Evolutionary conservation across 2,888 invertebrate species (phyloP).

Genomic region (Trachelus stipa): DNA sequence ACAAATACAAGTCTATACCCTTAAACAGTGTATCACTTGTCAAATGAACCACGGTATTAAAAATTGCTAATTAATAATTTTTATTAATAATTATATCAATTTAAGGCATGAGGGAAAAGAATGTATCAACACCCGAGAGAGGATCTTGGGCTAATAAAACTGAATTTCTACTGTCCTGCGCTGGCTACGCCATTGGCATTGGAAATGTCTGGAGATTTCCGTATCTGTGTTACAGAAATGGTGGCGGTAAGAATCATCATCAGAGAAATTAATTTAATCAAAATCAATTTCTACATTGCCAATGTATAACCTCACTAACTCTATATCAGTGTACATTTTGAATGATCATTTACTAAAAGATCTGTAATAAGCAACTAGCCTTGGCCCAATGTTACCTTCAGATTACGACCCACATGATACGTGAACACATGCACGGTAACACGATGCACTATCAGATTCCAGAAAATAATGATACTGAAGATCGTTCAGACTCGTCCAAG

Average conservation of each 20-base stretch:
- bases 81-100: neutral
- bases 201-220: slow-evolving; percentile 91
- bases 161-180: slow-evolving; percentile 83
- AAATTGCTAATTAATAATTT: neutral
- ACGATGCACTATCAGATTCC: slow-evolving; percentile 2
- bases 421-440: neutral
- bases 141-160: slow-evolving; percentile 81
- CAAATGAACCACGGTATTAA: neutral
- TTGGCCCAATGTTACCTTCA: neutral
- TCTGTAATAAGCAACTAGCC: neutral
- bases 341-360: neutral
- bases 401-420: slow-evolving; percentile 8
- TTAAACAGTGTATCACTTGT: neutral
- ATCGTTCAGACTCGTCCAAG: neutral
- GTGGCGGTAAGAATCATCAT: slow-evolving; percentile 75
- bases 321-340: neutral
- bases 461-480: neutral
- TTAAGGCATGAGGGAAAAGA: slow-evolving; percentile 31
- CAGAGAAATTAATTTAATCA: slow-evolving; percentile 12
- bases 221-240: slow-evolving; percentile 86
- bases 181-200: slow-evolving; percentile 87
- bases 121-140: slow-evolving; percentile 55
- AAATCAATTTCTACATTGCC: neutral
- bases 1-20: no score
- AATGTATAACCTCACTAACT: neutral